Conservation (phyloP, 2,113 vertebrate species). For the Anolis carolinensis region DNA sequence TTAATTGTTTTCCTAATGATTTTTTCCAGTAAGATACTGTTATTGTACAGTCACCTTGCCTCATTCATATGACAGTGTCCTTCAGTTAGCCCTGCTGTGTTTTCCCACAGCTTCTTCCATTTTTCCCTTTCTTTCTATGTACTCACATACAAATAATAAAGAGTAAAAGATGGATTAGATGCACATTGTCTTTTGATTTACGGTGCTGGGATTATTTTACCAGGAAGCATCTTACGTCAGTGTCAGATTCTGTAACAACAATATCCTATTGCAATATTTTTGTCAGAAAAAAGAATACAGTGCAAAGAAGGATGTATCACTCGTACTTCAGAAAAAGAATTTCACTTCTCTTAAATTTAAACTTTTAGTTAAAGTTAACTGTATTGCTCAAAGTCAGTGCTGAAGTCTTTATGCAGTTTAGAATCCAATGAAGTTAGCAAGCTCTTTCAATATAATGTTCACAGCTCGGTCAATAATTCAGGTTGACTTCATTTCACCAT, state of each 20-base stretch:
- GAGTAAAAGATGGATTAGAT: neutral
- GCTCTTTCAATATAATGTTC: too few species aligned
- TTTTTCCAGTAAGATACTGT: neutral
- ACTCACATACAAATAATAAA: neutral
- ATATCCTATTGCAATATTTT: neutral
- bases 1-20: neutral
- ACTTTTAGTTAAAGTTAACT: neutral
- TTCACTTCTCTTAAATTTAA: neutral
- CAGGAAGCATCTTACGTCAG: neutral
- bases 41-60: neutral
- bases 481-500: neutral
- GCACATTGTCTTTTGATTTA: neutral
- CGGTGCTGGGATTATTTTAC: neutral
- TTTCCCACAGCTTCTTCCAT: neutral
- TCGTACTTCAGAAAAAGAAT: neutral
- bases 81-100: neutral
- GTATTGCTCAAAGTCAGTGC: too few species aligned
- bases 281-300: neutral
- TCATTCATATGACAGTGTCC: neutral
- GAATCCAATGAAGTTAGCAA: neutral
- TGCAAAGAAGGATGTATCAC: neutral
- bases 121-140: neutral
- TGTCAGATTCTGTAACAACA: neutral
- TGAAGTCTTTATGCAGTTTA: neutral
- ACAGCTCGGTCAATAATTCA: neutral